A percentile compares a stretch with the other conserved stretches of the same genome.
Evolutionary conservation across 1,140 invertebrate species (phyloP).

Genomic region (Cherax quadricarinatus): DNA sequence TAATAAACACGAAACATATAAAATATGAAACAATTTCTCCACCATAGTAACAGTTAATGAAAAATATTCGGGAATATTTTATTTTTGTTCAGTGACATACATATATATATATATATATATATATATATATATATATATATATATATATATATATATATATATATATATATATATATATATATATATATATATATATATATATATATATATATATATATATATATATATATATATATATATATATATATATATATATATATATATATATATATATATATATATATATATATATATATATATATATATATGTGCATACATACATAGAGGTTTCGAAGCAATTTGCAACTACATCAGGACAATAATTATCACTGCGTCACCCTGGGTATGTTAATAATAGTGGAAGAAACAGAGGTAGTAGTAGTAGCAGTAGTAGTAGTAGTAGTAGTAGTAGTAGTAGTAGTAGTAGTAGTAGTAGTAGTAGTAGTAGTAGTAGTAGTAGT

Average conservation of each 20-base stretch:
- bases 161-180: background rate
- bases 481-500: conserved; percentile 39
- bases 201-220: conserved; percentile 22
- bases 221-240: background rate
- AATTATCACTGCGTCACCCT: no score
- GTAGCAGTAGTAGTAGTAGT: conserved; percentile 31
- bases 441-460: conserved; percentile 36
- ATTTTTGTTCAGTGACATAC: background rate
- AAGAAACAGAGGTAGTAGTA: conserved; percentile 6
- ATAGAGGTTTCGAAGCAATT: no score
- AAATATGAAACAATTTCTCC: no score
- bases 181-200: conserved; percentile 15
- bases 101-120: conserved; percentile 13
- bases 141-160: conserved; percentile 7
- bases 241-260: conserved; percentile 13
- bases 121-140: conserved; percentile 16
- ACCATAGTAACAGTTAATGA: no score
- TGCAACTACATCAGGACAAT: no score
- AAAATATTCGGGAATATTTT: background rate
- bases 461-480: conserved; percentile 39
- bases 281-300: conserved; percentile 19
- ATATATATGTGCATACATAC: background rate
- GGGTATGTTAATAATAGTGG: no score
- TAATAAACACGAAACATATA: no score
- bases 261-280: conserved; percentile 13